These are phyloP conservation scores for Oceanites oceanicus DNA, from an alignment of 2,113 vertebrate species.

Conservation along the genomic window DNA sequence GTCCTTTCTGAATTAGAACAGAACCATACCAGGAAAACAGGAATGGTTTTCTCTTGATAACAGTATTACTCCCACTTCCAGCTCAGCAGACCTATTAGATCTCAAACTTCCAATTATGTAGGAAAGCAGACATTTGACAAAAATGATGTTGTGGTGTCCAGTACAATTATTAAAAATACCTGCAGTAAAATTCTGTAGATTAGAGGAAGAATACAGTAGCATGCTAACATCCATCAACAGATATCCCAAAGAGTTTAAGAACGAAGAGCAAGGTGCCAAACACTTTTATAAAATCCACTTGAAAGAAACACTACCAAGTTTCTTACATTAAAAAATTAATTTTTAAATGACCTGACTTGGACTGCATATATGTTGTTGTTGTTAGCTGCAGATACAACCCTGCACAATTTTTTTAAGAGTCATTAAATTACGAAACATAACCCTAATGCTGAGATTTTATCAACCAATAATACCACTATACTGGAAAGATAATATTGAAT, in stretches of 20 bases:
- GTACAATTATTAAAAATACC: background rate
- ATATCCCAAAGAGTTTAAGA: background rate
- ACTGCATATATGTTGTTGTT: background rate
- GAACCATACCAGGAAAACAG: background rate
- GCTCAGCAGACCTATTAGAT: background rate
- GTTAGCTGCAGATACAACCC: background rate
- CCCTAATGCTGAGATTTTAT: background rate
- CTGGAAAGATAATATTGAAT: background rate
- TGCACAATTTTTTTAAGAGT: background rate
- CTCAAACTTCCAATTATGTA: background rate
- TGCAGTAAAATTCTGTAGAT: background rate
- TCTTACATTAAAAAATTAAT: background rate
- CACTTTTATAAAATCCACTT: background rate
- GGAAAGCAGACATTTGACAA: background rate
- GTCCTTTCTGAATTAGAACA: background rate
- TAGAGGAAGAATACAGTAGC: background rate
- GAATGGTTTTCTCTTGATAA: background rate
- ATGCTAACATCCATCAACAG: background rate
- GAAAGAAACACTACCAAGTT: background rate
- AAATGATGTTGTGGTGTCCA: background rate
- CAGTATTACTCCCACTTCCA: background rate
- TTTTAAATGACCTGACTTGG: background rate
- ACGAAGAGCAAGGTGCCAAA: background rate
- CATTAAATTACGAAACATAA: background rate
- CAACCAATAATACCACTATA: background rate